Evolutionary conservation across 2,888 invertebrate genomes (phyloP).

Genomic region (Ametastegia equiseti): DNA sequence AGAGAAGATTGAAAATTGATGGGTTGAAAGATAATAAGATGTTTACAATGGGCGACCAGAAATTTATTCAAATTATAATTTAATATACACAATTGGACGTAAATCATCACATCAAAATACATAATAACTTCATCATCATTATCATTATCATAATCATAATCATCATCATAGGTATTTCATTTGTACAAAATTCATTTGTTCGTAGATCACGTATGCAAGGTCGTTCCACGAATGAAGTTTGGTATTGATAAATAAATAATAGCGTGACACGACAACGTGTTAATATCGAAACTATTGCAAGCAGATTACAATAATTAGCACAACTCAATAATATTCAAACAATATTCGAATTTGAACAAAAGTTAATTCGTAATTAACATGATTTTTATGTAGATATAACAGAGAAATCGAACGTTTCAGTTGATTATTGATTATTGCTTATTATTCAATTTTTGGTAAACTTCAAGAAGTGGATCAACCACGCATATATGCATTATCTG

Average conservation of each 20-base stretch:
- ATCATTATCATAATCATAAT: no score
- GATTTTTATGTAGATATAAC: not conserved
- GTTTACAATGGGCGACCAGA: slow-evolving; percentile 39
- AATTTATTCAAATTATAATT: slow-evolving; percentile 49
- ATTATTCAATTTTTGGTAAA: not conserved
- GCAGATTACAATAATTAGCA: not conserved
- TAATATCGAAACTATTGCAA: not conserved
- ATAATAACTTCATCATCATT: slow-evolving; percentile 12
- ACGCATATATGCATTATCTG: slow-evolving; percentile 1
- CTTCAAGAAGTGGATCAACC: slow-evolving; percentile 26
- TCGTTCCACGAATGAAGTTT: not conserved
- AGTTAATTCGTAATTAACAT: not conserved
- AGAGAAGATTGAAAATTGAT: not conserved
- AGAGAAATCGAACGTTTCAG: not conserved
- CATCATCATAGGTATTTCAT: slow-evolving; percentile 53
- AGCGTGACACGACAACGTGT: not conserved
- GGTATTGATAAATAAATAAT: not conserved
- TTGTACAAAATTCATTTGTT: slow-evolving; percentile 63
- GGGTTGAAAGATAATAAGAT: not conserved
- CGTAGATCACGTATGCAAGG: slow-evolving; percentile 34
- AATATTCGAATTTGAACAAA: not conserved
- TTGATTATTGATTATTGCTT: not conserved
- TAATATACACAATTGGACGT: slow-evolving; percentile 46
- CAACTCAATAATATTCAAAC: not conserved
- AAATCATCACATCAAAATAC: slow-evolving; percentile 36